Evolutionary conservation across 2,888 invertebrate species (phyloP), one percentile per base, ranked within the genome.

Genomic region (Dascillus cervinus): DNA sequence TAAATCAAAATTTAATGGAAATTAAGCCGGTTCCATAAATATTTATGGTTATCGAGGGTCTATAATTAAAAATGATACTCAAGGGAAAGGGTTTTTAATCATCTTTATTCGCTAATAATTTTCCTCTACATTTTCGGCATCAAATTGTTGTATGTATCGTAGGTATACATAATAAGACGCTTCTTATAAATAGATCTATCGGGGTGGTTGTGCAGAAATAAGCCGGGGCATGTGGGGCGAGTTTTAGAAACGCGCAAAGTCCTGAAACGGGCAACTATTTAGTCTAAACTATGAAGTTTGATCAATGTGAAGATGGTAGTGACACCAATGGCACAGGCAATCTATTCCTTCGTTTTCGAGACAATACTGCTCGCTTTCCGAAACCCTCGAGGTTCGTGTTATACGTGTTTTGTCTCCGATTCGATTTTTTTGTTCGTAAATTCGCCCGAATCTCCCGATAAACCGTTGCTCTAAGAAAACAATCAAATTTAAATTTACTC

Each of bases 251-350:
- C 32, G 29, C 33, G n/a, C n/a, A n/a, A n/a, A n/a, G n/a, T n/a
- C n/a, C 37, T 37, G 34, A 32, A 33, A 37, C 38, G 40, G 32
- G 37, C 37, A 36, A 39, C 43, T 41, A 39, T n/a, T n/a, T 41
- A 37, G 39, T 39, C 41, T 39, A 39, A 43, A 47, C 42, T 39
- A 45, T 49, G 45, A 49, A 49, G 43, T 49, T 49, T 49, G 49
- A 49, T 49, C 46, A 49, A 47, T 47, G 46, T 39, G 46, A 40
- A 43, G 49, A 47, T 49, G 49, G 45, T 44, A 38, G 33, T 49
- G 49, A 49, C 49, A 49, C 41, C 43, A 44, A 41, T 46, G 32
- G 45, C 34, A 33, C 19, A 28, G n/a, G 34, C 34, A 32, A 41
- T 44, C 36, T 39, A 32, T 41, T 39, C 43, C n/a, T 41, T 28